Evolutionary conservation across 2,888 invertebrate genomes (phyloP), one percentile per base, ranked within the genome.

Genomic region (Conistra vaccinii): DNA sequence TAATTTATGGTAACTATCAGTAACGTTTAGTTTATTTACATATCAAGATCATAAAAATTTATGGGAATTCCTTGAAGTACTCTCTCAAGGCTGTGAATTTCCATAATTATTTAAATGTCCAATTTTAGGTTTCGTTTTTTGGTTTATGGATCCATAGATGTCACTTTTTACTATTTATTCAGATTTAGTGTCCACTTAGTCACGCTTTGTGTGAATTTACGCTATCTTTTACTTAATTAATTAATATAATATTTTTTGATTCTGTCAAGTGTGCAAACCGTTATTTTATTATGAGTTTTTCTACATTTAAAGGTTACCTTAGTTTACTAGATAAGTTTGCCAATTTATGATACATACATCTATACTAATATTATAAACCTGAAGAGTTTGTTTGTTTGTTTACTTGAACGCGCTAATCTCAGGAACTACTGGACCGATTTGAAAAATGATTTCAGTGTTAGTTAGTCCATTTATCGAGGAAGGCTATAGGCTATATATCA

Each of bases 51-150:
- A 82, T 87, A 78, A 82, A 86, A 76, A 69, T 60, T 79, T 77
- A 80, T 82, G 73, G 71, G 76, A 78, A 85, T 87, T 87, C 85
- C 76, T 83, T 65, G 73, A 78, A 84, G 82, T 76, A 71, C 68
- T 85, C 73, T 78, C 66, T 78, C 83, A 83, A 87, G 76, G 81
- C 71, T 85, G 65, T 73, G 69, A 65, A 82, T 86, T 80, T 84
- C 77, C 80, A 84, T 85, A 86, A 80, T 63, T 69, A 73, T 86
- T 85, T 73, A 76, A 86, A 79, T 81, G 79, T 57, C 61, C 35
- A 35, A n/a, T 61, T 73, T 73, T 70, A 35, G 65, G 62, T 70
- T 62, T 60, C 14, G 35, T 26, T 65, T 78, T 58, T 70, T 80
- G 32, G 9, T 79, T 78, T 78, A 74, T 74, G 35, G 57, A 53